Base-by-base conservation (phyloP, 1,140 invertebrate genomes). In the Drosophila melanica region DNA sequence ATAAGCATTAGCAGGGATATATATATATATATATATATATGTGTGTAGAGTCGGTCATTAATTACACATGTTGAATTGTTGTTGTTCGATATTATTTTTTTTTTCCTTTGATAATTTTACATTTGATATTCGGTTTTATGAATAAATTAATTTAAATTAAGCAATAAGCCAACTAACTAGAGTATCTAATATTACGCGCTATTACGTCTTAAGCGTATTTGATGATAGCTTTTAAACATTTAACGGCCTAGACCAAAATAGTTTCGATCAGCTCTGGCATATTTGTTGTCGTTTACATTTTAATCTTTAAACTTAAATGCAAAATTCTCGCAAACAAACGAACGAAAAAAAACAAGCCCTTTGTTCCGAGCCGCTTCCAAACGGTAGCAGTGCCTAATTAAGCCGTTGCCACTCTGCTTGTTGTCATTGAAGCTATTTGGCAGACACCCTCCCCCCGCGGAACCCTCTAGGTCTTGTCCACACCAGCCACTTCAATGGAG, bases 101-200 rank as follows among this genome's bases (percentile, higher is more conserved):
- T n/a, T n/a, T n/a, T n/a, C n/a, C n/a, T n/a, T n/a, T n/a, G n/a
- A 75, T 73, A 66, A 75, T 80, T 75, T 77, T 80, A 71, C 68
- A 75, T 70, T 70, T 75, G 51, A 69, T 85, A 80, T 90, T 89
- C 71, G 59, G 44, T 73, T 50, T 77, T 84, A 89, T 90, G 84
- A 89, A 89, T 89, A 89, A 89, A 89, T 89, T 90, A 89, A 80
- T 77, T 90, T 90, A 90, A 90, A 90, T 89, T 89, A 89, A 89
- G 85, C 85, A 75, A 84, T 89, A 89, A 75, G 78, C 59, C 67
- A 89, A 85, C 84, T 84, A 89, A 90, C 85, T 80, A 89, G 70
- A 80, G 74, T 89, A 89, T 77, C 53, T 80, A 75, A 84, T 59
- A 80, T 69, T 78, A 84, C 53, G 64, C 74, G 57, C 47, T 82